Conservation (phyloP, 1,140 invertebrate genomes). For the Drosophila parabipectinata region DNA sequence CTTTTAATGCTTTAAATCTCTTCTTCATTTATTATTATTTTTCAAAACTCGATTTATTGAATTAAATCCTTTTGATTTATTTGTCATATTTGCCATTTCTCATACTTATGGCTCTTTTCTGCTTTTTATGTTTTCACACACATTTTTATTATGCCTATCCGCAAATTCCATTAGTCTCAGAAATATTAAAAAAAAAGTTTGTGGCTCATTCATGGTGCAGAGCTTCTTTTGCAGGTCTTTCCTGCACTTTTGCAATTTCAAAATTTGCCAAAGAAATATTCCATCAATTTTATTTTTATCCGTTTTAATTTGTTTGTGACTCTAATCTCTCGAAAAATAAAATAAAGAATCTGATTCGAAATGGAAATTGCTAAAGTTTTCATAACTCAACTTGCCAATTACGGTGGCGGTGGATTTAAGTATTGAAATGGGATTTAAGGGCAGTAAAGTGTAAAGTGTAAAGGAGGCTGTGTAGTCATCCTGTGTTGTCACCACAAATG, state of each 20-base stretch:
- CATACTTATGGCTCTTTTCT: slow-evolving; percentile 2
- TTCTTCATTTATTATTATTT: background rate
- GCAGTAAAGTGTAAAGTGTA: slow-evolving; percentile 17
- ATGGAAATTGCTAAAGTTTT: slow-evolving; percentile 28
- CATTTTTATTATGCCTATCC: slow-evolving; percentile 7
- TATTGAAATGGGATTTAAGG: slow-evolving; percentile 46
- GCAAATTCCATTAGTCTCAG: slow-evolving; percentile 57
- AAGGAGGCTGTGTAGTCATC: slow-evolving; percentile 18
- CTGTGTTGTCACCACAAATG: slow-evolving; percentile 45
- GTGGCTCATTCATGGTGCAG: background rate
- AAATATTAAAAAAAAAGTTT: slow-evolving; percentile 46
- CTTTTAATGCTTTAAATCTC: slow-evolving; percentile 36
- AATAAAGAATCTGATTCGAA: slow-evolving; percentile 22
- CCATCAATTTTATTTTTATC: slow-evolving; percentile 11
- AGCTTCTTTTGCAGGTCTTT: background rate
- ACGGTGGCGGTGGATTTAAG: slow-evolving; percentile 35
- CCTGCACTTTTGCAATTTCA: slow-evolving; percentile 17
- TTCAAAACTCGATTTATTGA: slow-evolving; percentile 43
- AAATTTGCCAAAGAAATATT: slow-evolving; percentile 11
- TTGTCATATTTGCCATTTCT: slow-evolving; percentile 8
- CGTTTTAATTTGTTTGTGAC: slow-evolving; percentile 30
- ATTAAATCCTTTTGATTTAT: slow-evolving; percentile 18
- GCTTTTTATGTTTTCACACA: background rate
- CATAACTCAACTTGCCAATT: slow-evolving; percentile 30
- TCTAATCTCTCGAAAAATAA: slow-evolving; percentile 18